A percentile compares a stretch with the other conserved stretches of the same genome.
These are phyloP conservation scores for Orientallactaga sibirica DNA, from an alignment of 2,797 vertebrate genomes.

Conservation along the genomic window DNA sequence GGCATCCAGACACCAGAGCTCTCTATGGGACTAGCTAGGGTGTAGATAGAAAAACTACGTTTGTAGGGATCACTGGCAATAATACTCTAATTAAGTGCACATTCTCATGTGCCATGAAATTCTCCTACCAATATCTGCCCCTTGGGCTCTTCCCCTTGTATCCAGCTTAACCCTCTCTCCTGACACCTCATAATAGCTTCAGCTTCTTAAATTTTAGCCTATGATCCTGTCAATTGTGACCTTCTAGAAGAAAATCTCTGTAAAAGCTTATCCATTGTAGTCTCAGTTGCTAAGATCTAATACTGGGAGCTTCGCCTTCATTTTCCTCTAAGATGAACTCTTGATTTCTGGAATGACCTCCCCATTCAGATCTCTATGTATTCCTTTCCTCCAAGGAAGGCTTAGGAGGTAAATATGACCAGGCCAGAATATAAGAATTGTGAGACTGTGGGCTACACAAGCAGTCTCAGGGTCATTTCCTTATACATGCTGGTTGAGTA, in stretches of 20 bases:
- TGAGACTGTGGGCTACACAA: neutral
- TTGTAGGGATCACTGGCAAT: neutral
- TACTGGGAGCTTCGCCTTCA: neutral
- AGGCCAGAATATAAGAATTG: neutral
- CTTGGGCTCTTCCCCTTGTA: neutral
- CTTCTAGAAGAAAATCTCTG: neutral
- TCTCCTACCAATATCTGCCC: constrained; percentile 12
- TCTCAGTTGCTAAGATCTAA: neutral
- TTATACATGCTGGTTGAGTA: neutral
- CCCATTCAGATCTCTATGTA: neutral
- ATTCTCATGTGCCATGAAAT: neutral
- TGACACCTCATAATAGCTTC: neutral
- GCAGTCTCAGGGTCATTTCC: neutral
- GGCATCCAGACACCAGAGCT: neutral
- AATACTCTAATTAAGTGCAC: neutral
- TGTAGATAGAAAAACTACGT: neutral
- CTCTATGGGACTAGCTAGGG: too few relatives aligned
- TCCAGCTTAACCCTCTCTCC: neutral
- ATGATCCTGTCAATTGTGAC: neutral
- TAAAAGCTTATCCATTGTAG: neutral
- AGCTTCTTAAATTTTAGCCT: neutral
- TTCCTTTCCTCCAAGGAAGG: neutral
- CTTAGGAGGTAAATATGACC: neutral
- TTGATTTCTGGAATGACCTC: constrained; percentile 25
- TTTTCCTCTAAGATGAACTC: neutral